Evolutionary conservation across 1,140 invertebrate species (phyloP).

Genomic region (Drosophila hydei): DNA sequence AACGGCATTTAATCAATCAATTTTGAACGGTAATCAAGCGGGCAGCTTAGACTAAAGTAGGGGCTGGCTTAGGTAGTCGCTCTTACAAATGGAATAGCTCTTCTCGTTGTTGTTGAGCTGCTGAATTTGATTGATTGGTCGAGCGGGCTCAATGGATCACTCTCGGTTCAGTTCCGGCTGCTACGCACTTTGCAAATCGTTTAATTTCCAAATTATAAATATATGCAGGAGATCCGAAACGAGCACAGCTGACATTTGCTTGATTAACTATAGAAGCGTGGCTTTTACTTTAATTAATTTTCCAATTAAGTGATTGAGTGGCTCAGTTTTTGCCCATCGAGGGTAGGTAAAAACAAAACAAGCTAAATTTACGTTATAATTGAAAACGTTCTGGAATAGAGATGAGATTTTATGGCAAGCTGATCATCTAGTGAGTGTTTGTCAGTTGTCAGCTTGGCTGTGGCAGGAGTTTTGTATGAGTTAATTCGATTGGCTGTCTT

Average conservation of each 20-base stretch:
- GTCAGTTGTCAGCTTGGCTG: no score
- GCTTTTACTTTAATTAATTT: constrained; percentile 73
- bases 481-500: no score
- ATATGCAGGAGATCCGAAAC: constrained; percentile 66
- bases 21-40: constrained; percentile 81
- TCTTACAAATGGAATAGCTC: constrained; percentile 15
- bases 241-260: constrained; percentile 56
- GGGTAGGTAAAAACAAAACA: neutral
- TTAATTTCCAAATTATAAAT: constrained; percentile 81
- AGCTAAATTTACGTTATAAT: neutral
- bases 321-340: neutral
- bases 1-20: constrained; percentile 81
- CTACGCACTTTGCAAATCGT: constrained; percentile 57
- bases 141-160: constrained; percentile 69
- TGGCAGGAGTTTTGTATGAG: no score
- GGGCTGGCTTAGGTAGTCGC: constrained; percentile 56
- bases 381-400: neutral
- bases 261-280: constrained; percentile 61
- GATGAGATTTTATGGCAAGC: neutral
- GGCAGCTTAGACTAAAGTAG: constrained; percentile 76
- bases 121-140: constrained; percentile 74
- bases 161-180: constrained; percentile 11
- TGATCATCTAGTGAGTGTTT: no score
- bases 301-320: constrained; percentile 4
- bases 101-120: constrained; percentile 31